Percentiles rank a stretch among this genome's conserved stretches.
Evolutionary conservation across 2,797 vertebrate species (phyloP).

Genomic region (Coluber constrictor): DNA sequence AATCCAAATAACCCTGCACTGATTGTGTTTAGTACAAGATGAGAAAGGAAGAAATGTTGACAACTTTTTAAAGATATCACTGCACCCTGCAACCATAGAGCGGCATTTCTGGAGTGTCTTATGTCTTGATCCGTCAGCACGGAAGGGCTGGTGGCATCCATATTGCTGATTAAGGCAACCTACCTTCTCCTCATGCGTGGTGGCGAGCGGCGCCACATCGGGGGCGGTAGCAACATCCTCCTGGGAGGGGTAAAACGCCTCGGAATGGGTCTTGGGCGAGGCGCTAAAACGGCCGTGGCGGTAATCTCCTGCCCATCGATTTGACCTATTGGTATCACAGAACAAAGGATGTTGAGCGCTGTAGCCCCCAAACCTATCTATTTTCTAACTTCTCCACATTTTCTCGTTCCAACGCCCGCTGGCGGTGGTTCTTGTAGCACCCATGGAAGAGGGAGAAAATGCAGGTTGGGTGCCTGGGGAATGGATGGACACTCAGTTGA

Average conservation of each 20-base stretch:
- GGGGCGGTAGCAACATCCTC: conserved; percentile 87
- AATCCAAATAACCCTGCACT: neutral
- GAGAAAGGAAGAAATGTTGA: neutral
- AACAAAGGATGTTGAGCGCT: neutral
- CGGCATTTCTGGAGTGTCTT: neutral
- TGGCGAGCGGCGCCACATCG: conserved; percentile 89
- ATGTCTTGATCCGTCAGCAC: neutral
- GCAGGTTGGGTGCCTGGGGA: too few species aligned
- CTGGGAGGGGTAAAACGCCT: conserved; percentile 84
- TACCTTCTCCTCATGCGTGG: conserved; percentile 90
- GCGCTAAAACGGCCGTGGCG: conserved; percentile 85
- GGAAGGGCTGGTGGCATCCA: neutral
- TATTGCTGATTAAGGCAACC: conserved; percentile 13
- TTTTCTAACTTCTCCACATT: too few species aligned
- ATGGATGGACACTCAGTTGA: neutral
- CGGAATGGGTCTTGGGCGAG: conserved; percentile 79
- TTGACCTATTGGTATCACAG: conserved; percentile 76
- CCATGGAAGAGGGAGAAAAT: neutral
- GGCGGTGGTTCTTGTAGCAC: neutral
- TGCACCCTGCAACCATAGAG: neutral
- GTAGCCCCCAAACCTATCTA: neutral
- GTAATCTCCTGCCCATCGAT: conserved; percentile 94
- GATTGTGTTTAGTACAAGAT: neutral
- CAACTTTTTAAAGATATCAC: neutral
- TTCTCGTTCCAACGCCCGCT: neutral